Percentiles rank a stretch among this genome's conserved stretches.
Evolutionary conservation across 2,888 invertebrate species (phyloP).

Genomic region (Scotopteryx bipunctaria): DNA sequence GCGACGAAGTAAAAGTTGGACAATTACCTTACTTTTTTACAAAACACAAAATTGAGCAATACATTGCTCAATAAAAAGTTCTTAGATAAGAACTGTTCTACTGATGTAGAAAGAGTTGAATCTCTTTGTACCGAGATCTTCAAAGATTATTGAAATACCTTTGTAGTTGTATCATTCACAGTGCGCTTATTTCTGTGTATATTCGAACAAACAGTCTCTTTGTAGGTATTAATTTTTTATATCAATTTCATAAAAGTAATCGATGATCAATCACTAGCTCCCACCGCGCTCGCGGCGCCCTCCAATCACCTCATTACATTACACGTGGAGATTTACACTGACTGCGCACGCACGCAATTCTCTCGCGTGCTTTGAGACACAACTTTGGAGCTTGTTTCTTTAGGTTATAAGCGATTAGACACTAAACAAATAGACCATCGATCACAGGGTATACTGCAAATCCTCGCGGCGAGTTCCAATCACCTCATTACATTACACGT

Average conservation of each 20-base stretch:
- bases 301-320: slow-evolving; percentile 64
- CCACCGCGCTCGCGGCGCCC: slow-evolving; percentile 48
- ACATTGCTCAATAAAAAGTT: no score
- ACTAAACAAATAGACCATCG: slow-evolving; percentile 10
- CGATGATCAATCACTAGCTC: slow-evolving; percentile 50
- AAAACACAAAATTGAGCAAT: no score
- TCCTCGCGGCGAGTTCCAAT: slow-evolving; percentile 11
- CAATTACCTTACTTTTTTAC: no score
- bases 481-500: slow-evolving; percentile 58
- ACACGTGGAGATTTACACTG: slow-evolving; percentile 60
- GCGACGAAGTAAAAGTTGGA: no score
- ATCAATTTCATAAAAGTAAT: slow-evolving; percentile 42
- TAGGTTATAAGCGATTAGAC: slow-evolving; percentile 22
- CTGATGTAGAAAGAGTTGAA: no score
- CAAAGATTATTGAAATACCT: no score
- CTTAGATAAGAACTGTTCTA: no score
- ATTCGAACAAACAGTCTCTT: no score
- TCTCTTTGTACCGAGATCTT: no score
- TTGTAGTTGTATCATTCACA: no score
- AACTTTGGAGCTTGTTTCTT: slow-evolving; percentile 7
- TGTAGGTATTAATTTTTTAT: slow-evolving; percentile 20
- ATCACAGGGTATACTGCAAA: slow-evolving; percentile 2
- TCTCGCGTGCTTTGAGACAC: slow-evolving; percentile 38
- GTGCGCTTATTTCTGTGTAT: no score
- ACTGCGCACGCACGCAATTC: slow-evolving; percentile 52